Conservation (phyloP, 2,797 vertebrate genomes). For the Bovichtus diacanthus region DNA sequence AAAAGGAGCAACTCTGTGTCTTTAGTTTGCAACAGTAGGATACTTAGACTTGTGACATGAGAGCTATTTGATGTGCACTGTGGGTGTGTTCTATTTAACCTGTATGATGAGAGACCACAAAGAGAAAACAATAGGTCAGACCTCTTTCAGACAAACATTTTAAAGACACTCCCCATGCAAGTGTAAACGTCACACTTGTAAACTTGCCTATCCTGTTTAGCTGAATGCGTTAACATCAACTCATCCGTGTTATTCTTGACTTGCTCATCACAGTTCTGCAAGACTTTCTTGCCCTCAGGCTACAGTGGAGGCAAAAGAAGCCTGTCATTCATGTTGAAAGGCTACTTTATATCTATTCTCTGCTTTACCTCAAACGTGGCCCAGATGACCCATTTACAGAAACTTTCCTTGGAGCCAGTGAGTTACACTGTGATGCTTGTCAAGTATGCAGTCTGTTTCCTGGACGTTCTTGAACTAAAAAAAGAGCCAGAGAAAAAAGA, state of each 20-base stretch:
- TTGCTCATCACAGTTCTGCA: not conserved
- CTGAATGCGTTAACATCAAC: slow-evolving; percentile 12
- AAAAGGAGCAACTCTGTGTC: slow-evolving; percentile 18
- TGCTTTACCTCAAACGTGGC: slow-evolving; percentile 36
- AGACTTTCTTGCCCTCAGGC: not conserved
- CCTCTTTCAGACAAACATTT: slow-evolving; percentile 60
- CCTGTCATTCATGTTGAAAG: slow-evolving; percentile 14
- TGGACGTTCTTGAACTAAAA: slow-evolving; percentile 62
- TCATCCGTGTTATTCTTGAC: slow-evolving; percentile 10
- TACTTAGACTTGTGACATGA: slow-evolving; percentile 41
- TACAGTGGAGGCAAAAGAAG: not conserved
- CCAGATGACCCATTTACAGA: slow-evolving; percentile 71
- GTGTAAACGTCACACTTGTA: slow-evolving; percentile 14
- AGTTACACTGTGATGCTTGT: slow-evolving; percentile 73
- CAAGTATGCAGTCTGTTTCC: slow-evolving; percentile 80
- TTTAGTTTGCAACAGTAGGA: slow-evolving; percentile 24
- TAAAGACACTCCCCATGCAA: slow-evolving; percentile 26
- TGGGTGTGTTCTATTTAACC: slow-evolving; percentile 61
- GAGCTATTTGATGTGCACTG: slow-evolving; percentile 49
- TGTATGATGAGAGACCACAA: slow-evolving; percentile 23
- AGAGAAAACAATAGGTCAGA: slow-evolving; percentile 52
- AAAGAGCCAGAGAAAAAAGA: slow-evolving; percentile 54
- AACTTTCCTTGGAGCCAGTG: slow-evolving; percentile 72
- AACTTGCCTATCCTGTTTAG: slow-evolving; percentile 66
- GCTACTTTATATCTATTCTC: slow-evolving; percentile 17